phyloP scores from a whole-genome alignment of 2,797 vertebrate species.

The Poeciliopsis turneri region DNA sequence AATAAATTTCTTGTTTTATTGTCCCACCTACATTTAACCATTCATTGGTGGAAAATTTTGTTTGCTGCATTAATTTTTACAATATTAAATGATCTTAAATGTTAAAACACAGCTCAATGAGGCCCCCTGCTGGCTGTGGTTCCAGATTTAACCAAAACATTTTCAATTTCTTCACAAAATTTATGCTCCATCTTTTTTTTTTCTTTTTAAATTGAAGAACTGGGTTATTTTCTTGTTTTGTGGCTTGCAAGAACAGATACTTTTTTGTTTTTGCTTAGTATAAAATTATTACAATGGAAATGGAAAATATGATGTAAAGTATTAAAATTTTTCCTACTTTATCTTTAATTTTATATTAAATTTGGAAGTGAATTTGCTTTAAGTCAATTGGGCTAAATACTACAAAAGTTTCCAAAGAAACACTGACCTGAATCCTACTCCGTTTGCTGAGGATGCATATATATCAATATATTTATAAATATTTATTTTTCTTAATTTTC shows the following conservation, averaged over 20 bases:
- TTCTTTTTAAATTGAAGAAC: background rate
- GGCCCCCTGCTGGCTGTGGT: conserved; percentile 13
- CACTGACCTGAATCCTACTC: background rate
- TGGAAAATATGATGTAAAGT: too few species aligned
- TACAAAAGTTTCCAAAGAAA: background rate
- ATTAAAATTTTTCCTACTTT: background rate
- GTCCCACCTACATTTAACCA: background rate
- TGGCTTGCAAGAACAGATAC: background rate
- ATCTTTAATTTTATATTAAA: background rate
- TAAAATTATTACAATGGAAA: background rate
- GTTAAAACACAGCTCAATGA: background rate
- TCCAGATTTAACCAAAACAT: background rate
- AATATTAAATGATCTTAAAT: too few species aligned
- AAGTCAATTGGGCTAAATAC: background rate
- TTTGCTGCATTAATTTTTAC: background rate
- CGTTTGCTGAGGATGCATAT: background rate
- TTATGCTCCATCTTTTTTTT: background rate
- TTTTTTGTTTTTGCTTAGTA: background rate
- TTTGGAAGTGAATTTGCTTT: background rate
- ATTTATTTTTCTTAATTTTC: background rate
- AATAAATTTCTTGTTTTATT: background rate
- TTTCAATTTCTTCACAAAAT: background rate
- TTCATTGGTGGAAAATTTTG: background rate
- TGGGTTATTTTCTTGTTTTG: background rate
- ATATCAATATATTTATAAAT: background rate